These are phyloP conservation scores for Caenorhabditis becei DNA, from an alignment of 2,888 invertebrate genomes.

Conservation along the genomic window DNA sequence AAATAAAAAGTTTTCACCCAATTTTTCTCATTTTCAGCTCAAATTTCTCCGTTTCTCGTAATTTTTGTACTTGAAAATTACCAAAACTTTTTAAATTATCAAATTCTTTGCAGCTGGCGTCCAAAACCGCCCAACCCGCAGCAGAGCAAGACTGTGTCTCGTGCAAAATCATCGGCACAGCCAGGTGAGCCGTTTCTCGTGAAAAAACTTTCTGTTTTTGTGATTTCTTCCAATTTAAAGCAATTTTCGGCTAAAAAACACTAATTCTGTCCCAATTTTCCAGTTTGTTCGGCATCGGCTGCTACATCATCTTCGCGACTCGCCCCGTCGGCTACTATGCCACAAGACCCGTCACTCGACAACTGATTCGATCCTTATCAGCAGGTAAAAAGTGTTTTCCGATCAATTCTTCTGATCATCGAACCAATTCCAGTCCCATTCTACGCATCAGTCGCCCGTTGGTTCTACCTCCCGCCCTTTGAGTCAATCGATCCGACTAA, in stretches of 20 bases:
- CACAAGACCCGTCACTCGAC: constrained; percentile 50
- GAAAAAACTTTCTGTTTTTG: background rate
- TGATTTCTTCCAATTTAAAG: too few species aligned
- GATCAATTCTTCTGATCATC: constrained; percentile 3
- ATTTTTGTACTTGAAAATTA: background rate
- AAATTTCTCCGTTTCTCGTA: background rate
- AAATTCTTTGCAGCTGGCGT: constrained; percentile 47
- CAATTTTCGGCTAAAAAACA: too few species aligned
- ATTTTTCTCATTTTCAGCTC: too few species aligned
- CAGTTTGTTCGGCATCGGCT: constrained; percentile 59
- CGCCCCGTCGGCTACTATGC: constrained; percentile 61
- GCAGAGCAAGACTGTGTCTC: constrained; percentile 59
- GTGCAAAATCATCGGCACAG: constrained; percentile 60
- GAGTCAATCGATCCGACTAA: constrained; percentile 41
- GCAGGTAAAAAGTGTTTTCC: constrained; percentile 26
- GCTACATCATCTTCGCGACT: constrained; percentile 56
- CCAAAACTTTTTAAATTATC: too few species aligned
- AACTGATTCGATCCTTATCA: constrained; percentile 58
- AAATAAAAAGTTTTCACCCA: background rate
- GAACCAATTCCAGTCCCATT: constrained; percentile 48
- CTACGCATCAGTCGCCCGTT: constrained; percentile 56
- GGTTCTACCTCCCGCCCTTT: constrained; percentile 58
- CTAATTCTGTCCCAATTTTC: too few species aligned
- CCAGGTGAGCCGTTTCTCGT: constrained; percentile 51
- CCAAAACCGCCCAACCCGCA: constrained; percentile 26